These are phyloP conservation scores for Nerophis lumbriciformis DNA, from an alignment of 2,113 vertebrate genomes.

Conservation along the genomic window DNA sequence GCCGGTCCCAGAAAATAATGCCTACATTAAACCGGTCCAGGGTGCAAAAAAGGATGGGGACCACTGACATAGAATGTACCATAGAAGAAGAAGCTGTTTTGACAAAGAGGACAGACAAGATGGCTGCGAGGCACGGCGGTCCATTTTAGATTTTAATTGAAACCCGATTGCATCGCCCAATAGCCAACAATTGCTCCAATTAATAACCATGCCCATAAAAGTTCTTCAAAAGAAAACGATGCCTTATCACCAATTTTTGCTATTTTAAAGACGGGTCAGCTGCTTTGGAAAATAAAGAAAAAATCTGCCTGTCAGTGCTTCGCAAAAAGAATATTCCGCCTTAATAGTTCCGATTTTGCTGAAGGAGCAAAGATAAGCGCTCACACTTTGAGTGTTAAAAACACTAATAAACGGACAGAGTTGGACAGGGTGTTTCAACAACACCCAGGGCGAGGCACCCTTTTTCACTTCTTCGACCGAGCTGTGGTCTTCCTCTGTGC, in stretches of 20 bases:
- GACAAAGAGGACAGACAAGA: constrained; percentile 26
- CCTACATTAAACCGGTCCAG: no score
- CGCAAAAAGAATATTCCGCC: constrained; percentile 9
- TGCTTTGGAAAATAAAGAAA: constrained; percentile 1
- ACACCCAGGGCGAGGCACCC: no score
- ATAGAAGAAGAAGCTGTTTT: constrained; percentile 12
- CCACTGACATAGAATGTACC: no score
- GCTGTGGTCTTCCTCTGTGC: no score
- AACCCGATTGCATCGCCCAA: constrained; percentile 66
- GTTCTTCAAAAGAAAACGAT: constrained; percentile 66
- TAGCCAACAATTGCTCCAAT: constrained; percentile 56
- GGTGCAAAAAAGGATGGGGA: no score
- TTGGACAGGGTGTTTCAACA: not conserved
- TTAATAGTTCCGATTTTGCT: constrained; percentile 30
- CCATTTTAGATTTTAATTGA: constrained; percentile 70
- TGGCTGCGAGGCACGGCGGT: constrained; percentile 50
- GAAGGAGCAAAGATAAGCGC: constrained; percentile 33
- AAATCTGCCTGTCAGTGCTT: constrained; percentile 19
- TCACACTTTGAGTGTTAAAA: not conserved
- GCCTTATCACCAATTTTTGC: constrained; percentile 52
- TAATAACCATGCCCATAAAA: constrained; percentile 62
- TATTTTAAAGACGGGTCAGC: constrained; percentile 43
- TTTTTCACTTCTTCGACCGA: no score
- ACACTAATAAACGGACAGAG: not conserved
- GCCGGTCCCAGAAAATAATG: no score